Evolutionary conservation across 2,888 invertebrate species (phyloP), one percentile per base, ranked within the genome.

Genomic region (Troilus luridus): DNA sequence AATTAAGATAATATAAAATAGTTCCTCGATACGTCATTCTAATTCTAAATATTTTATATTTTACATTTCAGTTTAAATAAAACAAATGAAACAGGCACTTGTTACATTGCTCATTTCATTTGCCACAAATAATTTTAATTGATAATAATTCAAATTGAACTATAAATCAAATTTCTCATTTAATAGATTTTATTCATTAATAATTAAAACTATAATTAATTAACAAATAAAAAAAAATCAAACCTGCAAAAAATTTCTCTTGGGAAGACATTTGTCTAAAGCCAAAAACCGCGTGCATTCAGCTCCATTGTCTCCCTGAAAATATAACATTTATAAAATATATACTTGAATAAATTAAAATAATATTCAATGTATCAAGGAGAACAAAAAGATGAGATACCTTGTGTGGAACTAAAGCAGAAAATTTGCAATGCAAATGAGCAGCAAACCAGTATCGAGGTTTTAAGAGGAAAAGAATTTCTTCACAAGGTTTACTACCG

Each of bases 381-480:
- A 77, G 6, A 77, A 27, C 7, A 77, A 41, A 17, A 77, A 77
- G 27, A 19, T 19, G 17, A 77, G 0, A 60, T 90, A 92, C 91
- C 88, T 92, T 90, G 94, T 99, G 98, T 64, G 96, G 95, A 10
- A 99, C 96, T 6, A 98, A 93, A 0, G 99, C 99, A 19, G 97
- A 96, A 95, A 99, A 99, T 94, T 98, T 98, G 93, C 98, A 98
- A 94, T 99, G 99, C 92, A 99, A 95, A 95, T 99, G 99, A 60
- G 99, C 99, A 14, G 99, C 95, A 95, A 99, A 99, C 99, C 99
- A 99, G 94, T 97, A 98, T 0, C 95, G 95, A 14, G 99, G 99
- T 94, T 97, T 96, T 91, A 99, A 94, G 67, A 95, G 94, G 91
- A 96, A 95, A n/a, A 99, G 94, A 62, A 99, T 94, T 92, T 98